These are phyloP conservation scores for Pseudanteris insignis DNA, from an alignment of 2,888 invertebrate species.

Conservation along the genomic window DNA sequence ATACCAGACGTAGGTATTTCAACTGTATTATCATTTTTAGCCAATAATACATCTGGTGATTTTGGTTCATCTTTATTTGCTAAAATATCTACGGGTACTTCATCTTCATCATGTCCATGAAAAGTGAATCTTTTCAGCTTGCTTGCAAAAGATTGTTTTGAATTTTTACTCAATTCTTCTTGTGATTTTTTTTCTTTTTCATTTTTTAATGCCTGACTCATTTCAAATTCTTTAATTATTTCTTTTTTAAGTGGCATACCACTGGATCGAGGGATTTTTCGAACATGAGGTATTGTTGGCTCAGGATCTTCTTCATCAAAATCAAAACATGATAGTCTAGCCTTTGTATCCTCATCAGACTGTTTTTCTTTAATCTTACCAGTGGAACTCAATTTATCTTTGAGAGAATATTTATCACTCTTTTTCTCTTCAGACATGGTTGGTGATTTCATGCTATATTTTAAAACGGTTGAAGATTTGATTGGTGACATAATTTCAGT, in stretches of 20 bases:
- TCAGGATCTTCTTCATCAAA: conserved; percentile 79
- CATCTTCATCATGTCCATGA: not conserved
- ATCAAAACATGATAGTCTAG: conserved; percentile 77
- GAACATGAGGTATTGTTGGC: conserved; percentile 68
- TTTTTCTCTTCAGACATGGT: conserved; percentile 14
- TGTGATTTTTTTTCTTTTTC: conserved; percentile 51
- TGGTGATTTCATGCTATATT: conserved; percentile 47
- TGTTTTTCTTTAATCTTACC: conserved; percentile 24
- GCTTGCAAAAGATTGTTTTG: conserved; percentile 15
- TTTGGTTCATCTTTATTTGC: not conserved
- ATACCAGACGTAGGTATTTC: not conserved
- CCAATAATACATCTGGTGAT: not conserved
- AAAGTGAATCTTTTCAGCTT: conserved; percentile 14
- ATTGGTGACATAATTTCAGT: conserved; percentile 41
- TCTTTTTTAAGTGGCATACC: conserved; percentile 61
- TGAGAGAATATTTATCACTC: conserved; percentile 32
- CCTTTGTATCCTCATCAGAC: conserved; percentile 63
- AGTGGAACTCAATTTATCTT: conserved; percentile 18
- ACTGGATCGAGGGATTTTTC: conserved; percentile 75
- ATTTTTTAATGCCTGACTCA: conserved; percentile 60
- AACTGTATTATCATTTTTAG: not conserved
- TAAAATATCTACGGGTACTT: not conserved
- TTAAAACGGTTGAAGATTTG: conserved; percentile 23
- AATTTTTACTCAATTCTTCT: not conserved
- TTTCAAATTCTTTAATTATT: conserved; percentile 63